Percentiles rank a stretch among this genome's conserved stretches.
Conservation (phyloP, 2,113 vertebrate species). For the Hemicordylus capensis region DNA sequence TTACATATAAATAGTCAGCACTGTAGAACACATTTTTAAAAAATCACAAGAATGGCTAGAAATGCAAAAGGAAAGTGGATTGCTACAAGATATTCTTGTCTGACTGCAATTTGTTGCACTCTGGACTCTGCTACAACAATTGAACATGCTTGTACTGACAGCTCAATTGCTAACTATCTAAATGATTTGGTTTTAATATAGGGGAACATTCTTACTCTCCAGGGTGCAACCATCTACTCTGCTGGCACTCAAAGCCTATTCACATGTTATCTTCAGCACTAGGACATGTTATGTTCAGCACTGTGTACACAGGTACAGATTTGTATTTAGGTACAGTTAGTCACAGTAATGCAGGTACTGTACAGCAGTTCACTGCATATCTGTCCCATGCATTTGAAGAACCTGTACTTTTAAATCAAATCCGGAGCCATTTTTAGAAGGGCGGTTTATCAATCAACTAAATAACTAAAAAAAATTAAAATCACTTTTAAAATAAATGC, state of each 20-base stretch:
- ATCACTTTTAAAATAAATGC: too few species aligned
- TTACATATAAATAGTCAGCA: conserved; percentile 8
- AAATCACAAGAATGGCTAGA: neutral
- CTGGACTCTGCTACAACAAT: neutral
- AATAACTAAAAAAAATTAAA: too few species aligned
- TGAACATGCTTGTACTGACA: neutral
- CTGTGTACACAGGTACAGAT: too few species aligned
- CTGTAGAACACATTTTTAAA: neutral
- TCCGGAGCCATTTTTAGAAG: too few species aligned
- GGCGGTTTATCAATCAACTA: too few species aligned
- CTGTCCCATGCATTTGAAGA: too few species aligned
- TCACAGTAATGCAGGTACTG: too few species aligned
- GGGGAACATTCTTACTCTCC: neutral
- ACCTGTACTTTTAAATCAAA: too few species aligned
- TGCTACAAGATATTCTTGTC: neutral
- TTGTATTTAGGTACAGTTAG: too few species aligned
- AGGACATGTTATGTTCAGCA: too few species aligned
- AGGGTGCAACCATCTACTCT: neutral
- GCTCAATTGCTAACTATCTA: neutral
- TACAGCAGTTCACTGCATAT: too few species aligned
- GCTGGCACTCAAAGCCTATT: neutral
- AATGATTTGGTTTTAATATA: neutral
- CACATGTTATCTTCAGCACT: too few species aligned
- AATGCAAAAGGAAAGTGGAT: conserved; percentile 17
- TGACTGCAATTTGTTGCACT: neutral